Conservation (phyloP, 2,113 vertebrate genomes). For the Nipponia nippon region DNA sequence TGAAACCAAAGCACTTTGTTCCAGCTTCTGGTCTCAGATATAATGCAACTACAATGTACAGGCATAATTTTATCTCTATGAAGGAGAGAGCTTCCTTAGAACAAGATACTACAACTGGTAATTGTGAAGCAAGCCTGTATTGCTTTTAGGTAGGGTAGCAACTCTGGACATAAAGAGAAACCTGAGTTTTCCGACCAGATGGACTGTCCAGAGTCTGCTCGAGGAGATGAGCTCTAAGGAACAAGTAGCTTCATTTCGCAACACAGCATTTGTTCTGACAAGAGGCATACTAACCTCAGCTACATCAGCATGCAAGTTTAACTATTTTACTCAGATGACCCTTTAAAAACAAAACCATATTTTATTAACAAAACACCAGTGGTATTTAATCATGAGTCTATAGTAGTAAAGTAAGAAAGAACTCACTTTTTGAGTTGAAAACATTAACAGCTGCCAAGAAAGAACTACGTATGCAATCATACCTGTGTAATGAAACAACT, state of each 20-base stretch:
- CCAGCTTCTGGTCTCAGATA: neutral
- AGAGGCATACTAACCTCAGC: neutral
- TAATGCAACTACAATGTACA: neutral
- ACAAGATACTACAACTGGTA: neutral
- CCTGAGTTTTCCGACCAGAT: neutral
- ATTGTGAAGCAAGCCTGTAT: neutral
- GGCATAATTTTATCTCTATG: neutral
- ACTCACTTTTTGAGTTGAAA: neutral
- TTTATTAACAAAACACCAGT: neutral
- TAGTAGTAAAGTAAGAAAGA: neutral
- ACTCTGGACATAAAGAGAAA: neutral
- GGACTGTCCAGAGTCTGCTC: neutral
- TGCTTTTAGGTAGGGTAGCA: neutral
- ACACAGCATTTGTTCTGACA: neutral
- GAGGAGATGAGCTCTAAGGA: neutral
- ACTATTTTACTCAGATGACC: neutral
- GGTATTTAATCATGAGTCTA: neutral
- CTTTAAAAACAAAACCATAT: neutral
- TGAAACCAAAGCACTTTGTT: neutral
- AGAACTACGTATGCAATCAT: rapidly evolving
- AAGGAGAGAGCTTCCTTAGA: neutral
- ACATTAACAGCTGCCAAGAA: neutral
- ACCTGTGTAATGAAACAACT: neutral
- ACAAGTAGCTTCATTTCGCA: neutral
- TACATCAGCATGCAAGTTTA: neutral